phyloP scores from a whole-genome alignment of 1,140 invertebrate genomes.

The Myzus persicae region DNA sequence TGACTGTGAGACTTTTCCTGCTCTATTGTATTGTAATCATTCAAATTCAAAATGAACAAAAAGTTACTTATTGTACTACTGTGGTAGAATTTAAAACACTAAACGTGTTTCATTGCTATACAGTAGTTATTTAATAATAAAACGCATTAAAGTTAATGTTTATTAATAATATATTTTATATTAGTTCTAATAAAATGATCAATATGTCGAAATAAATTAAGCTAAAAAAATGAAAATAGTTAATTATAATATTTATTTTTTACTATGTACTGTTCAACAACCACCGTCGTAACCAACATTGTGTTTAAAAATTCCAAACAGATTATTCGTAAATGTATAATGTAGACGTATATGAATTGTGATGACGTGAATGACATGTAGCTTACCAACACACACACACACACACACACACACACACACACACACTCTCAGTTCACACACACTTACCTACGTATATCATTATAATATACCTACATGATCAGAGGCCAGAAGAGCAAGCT shows the following conservation, averaged over 20 bases:
- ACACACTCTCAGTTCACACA: no score
- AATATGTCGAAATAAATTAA: not conserved
- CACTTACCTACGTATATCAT: no score
- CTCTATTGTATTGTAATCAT: conserved; percentile 15
- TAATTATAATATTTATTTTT: not conserved
- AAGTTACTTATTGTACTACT: not conserved
- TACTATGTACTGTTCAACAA: not conserved
- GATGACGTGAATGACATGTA: not conserved
- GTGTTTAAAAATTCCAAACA: not conserved
- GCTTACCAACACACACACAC: not conserved
- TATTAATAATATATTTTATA: not conserved
- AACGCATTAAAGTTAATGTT: not conserved
- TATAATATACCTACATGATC: not conserved
- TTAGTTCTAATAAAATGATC: not conserved
- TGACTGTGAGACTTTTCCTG: conserved; percentile 14
- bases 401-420: no score
- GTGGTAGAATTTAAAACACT: not conserved
- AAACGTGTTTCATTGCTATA: not conserved
- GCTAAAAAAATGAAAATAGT: not conserved
- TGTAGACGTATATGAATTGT: not conserved
- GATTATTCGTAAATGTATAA: conserved; percentile 10
- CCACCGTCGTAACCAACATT: not conserved
- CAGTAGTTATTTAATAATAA: not conserved
- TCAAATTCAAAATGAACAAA: conserved; percentile 27
- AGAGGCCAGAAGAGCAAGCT: not conserved